A percentile compares a stretch with the other conserved stretches of the same genome.
These are phyloP conservation scores for Drosophila suboccidentalis DNA, from an alignment of 2,888 invertebrate species.

Conservation along the genomic window DNA sequence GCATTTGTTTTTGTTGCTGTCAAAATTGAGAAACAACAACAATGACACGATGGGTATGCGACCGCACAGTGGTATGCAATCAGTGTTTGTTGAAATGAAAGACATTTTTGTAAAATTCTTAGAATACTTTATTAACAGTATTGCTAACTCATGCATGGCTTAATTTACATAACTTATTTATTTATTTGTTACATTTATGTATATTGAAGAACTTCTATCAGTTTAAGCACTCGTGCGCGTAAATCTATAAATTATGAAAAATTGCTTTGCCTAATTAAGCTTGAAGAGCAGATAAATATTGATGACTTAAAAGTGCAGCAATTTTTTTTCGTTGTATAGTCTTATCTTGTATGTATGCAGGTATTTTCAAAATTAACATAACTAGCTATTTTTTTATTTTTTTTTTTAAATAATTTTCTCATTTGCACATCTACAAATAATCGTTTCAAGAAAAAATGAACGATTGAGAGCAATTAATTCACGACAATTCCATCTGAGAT, in stretches of 20 bases:
- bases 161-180: slow-evolving; percentile 35
- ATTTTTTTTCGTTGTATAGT: slow-evolving; percentile 19
- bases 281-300: slow-evolving; percentile 21
- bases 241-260: slow-evolving; percentile 13
- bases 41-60: slow-evolving; percentile 6
- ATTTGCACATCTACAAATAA: slow-evolving; percentile 25
- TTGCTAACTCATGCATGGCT: slow-evolving; percentile 39
- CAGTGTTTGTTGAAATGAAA: background rate
- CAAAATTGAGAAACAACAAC: slow-evolving; percentile 39
- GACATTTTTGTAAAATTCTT: slow-evolving; percentile 21
- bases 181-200: slow-evolving; percentile 16
- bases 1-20: slow-evolving; percentile 45
- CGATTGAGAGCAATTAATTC: slow-evolving; percentile 28
- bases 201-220: slow-evolving; percentile 25
- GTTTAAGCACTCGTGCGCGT: slow-evolving; percentile 38
- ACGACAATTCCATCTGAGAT: slow-evolving; percentile 56
- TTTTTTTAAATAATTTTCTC: slow-evolving; percentile 32
- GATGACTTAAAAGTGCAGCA: slow-evolving; percentile 11
- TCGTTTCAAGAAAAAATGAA: slow-evolving; percentile 16
- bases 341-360: slow-evolving; percentile 32
- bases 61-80: slow-evolving; percentile 37
- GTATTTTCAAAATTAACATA: slow-evolving; percentile 23
- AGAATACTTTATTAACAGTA: slow-evolving; percentile 55
- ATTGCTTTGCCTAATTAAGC: slow-evolving; percentile 18
- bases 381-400: no score